Evolutionary conservation across 2,113 vertebrate species (phyloP).

Genomic region (Lepisosteus osseus): DNA sequence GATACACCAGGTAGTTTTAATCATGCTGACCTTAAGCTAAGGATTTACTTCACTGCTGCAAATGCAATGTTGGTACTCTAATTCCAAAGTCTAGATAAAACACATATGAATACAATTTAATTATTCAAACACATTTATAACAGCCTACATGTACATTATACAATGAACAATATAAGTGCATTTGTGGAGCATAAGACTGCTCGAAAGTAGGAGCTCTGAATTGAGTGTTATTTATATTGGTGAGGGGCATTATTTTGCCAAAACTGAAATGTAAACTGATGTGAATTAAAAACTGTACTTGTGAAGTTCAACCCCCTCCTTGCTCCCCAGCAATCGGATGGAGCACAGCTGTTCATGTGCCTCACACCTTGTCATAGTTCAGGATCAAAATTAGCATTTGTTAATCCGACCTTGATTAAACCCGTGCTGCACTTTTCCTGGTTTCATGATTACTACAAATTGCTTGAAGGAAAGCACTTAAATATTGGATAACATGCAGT

Average conservation of each 20-base stretch:
- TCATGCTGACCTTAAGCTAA: background rate
- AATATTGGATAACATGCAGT: conserved; percentile 27
- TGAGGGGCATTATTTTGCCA: background rate
- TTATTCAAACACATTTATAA: too few species aligned
- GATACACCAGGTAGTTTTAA: background rate
- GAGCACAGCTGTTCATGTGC: conserved; percentile 30
- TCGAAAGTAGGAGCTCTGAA: too few species aligned
- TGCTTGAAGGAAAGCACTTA: conserved; percentile 36
- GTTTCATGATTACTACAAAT: conserved; percentile 32
- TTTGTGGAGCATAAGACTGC: too few species aligned
- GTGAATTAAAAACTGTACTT: conserved; percentile 34
- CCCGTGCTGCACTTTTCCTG: conserved; percentile 28
- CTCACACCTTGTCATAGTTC: conserved; percentile 34
- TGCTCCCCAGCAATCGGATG: conserved; percentile 26
- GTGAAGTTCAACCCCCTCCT: conserved; percentile 29
- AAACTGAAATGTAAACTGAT: conserved; percentile 17
- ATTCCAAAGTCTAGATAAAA: too few species aligned
- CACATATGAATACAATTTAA: too few species aligned
- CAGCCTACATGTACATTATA: too few species aligned
- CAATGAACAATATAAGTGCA: too few species aligned
- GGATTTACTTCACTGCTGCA: background rate
- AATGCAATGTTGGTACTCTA: too few species aligned
- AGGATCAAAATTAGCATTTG: conserved; percentile 34
- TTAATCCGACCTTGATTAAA: conserved; percentile 38
- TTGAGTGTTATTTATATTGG: background rate